These are phyloP conservation scores for Macroglossus sobrinus DNA, from an alignment of 2,113 vertebrate genomes.

Conservation along the genomic window DNA sequence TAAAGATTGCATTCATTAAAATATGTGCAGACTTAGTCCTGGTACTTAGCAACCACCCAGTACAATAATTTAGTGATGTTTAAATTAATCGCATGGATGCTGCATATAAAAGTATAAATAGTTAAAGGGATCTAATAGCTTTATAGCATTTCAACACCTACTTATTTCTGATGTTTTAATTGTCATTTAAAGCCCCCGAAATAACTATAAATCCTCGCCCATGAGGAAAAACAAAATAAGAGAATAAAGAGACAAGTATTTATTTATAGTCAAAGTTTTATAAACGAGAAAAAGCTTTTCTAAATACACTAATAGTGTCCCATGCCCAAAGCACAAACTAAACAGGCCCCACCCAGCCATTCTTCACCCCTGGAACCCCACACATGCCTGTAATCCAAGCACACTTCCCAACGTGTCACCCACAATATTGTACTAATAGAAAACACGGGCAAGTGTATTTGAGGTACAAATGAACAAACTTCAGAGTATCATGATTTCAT, in stretches of 20 bases:
- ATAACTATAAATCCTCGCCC: constrained; percentile 2
- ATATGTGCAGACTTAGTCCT: background rate
- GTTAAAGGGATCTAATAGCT: background rate
- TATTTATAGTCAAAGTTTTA: constrained; percentile 31
- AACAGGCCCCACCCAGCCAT: background rate
- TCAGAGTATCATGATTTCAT: background rate
- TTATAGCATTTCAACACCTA: background rate
- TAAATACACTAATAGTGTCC: background rate
- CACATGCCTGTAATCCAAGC: background rate
- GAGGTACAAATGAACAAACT: background rate
- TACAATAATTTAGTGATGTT: background rate
- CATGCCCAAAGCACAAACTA: background rate
- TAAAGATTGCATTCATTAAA: background rate
- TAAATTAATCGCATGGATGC: background rate
- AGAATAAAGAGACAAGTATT: constrained; percentile 19
- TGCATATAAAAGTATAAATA: background rate
- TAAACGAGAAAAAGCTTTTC: constrained; percentile 29
- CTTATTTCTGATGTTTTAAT: constrained; percentile 9
- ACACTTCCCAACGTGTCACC: background rate
- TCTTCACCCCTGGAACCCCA: background rate
- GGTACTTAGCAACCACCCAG: background rate
- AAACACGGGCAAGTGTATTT: background rate
- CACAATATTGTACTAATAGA: background rate
- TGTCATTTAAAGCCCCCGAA: background rate
- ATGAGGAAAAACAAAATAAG: constrained; percentile 9